Evolutionary conservation across 2,113 vertebrate species (phyloP), one percentile per base, ranked within the genome.

Genomic region (Strix uralensis): DNA sequence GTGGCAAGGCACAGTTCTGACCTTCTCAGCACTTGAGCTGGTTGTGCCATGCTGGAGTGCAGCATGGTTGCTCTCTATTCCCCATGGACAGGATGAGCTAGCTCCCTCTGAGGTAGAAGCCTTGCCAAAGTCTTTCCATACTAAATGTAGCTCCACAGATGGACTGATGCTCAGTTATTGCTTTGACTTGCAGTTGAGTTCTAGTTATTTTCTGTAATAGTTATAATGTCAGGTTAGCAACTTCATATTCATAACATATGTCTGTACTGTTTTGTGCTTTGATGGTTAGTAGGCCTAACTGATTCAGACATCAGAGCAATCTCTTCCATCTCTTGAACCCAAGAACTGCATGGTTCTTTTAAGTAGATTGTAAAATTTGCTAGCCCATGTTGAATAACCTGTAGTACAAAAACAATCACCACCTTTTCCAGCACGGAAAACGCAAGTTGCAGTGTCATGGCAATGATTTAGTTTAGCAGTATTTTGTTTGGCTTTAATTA

Each of bases 221-320:
- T 25, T 21, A 17, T 19, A 34, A 73, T 65, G 51, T 58, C 44
- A 73, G 19, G 7, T 73, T 88, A 59, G 59, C 63, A 90, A 81
- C 32, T 49, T 63, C 22, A 0, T 59, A 49, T 49, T 58, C 18
- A 0, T 59, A 49, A 40, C 20, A 16, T 71, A 32, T 0, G 1
- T 81, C 46, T 47, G 22, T 65, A 44, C 55, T 54, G 18, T 15
- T 81, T 25, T 63, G 38, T 54, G 34, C 57, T 71, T 71, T 88
- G 85, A 49, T 34, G 6, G 18, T 32, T 29, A 58, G 44, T 36
- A 57, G 44, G 42, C 21, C 49, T 22, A 54, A 61, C n/a, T 58
- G 71, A 73, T 57, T 36, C 21, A 67, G 59, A 57, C 54, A 63
- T 58, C 44, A 62, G 63, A 81, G 44, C 49, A 67, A 58, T 85